A percentile compares a stretch with the other conserved stretches of the same genome.
Evolutionary conservation across 2,113 vertebrate genomes (phyloP).

Genomic region (Pollachius pollachius): DNA sequence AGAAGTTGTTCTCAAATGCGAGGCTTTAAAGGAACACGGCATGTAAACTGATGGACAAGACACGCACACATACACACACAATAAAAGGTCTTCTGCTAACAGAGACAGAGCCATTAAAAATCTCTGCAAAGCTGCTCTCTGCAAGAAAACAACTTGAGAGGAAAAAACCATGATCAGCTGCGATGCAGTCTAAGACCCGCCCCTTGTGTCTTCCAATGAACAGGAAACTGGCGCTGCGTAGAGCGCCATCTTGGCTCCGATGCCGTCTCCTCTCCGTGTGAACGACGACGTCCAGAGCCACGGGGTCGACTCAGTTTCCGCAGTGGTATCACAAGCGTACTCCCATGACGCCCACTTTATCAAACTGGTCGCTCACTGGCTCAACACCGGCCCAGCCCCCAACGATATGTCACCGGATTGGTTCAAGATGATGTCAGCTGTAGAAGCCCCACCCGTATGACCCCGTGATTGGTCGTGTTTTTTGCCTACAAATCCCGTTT

Average conservation of each 20-base stretch:
- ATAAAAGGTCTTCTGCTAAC: slow-evolving; percentile 25
- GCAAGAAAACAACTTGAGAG: slow-evolving; percentile 74
- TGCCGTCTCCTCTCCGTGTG: accelerated
- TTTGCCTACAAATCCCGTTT: neutral
- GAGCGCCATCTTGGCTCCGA: slow-evolving; percentile 72
- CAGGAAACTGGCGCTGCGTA: slow-evolving; percentile 22
- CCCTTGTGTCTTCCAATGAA: slow-evolving; percentile 37
- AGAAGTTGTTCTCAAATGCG: neutral
- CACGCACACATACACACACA: slow-evolving; percentile 13
- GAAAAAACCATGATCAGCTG: slow-evolving; percentile 72
- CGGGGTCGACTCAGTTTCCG: slow-evolving; percentile 36
- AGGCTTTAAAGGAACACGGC: slow-evolving; percentile 5
- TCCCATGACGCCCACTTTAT: slow-evolving; percentile 28
- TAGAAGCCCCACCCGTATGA: neutral
- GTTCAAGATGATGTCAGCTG: slow-evolving; percentile 62
- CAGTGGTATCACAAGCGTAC: neutral
- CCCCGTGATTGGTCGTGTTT: slow-evolving; percentile 27
- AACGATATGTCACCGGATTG: slow-evolving; percentile 13
- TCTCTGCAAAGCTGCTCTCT: slow-evolving; percentile 73
- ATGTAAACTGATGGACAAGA: neutral
- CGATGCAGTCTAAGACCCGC: slow-evolving; percentile 66
- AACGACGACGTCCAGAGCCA: slow-evolving; percentile 42
- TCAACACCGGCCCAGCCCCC: slow-evolving; percentile 40
- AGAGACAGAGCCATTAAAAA: slow-evolving; percentile 48
- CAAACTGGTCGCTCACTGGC: slow-evolving; percentile 33